Conservation (phyloP, 1,140 invertebrate species). For the Drosophila littoralis region DNA sequence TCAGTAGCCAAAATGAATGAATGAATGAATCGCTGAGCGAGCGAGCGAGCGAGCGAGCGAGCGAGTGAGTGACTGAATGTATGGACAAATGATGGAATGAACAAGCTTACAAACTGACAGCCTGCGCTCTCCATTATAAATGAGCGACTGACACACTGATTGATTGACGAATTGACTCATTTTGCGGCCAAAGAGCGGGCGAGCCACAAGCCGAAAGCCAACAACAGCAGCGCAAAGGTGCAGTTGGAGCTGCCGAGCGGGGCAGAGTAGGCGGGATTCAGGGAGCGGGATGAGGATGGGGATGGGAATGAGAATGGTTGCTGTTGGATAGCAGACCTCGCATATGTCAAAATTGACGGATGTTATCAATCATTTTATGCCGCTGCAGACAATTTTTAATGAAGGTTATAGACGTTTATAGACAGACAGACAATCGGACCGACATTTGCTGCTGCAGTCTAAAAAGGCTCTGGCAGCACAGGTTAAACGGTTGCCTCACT, state of each 20-base stretch:
- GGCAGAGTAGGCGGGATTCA: constrained; percentile 7
- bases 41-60: constrained; percentile 29
- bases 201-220: constrained; percentile 1
- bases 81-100: constrained; percentile 39
- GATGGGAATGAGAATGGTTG: not conserved
- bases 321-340: constrained; percentile 51
- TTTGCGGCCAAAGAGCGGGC: constrained; percentile 44
- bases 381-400: constrained; percentile 82
- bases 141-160: constrained; percentile 79
- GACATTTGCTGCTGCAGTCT: constrained; percentile 6
- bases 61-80: constrained; percentile 24
- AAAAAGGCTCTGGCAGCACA: constrained; percentile 19
- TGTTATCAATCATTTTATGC: constrained; percentile 83
- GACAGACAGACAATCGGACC: constrained; percentile 41
- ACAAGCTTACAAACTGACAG: constrained; percentile 38
- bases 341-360: constrained; percentile 83
- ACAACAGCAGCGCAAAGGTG: not conserved
- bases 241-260: constrained; percentile 7
- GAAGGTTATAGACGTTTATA: constrained; percentile 81
- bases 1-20: constrained; percentile 58
- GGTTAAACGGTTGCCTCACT: constrained; percentile 39
- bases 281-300: constrained; percentile 15
- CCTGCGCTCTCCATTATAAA: constrained; percentile 60
- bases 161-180: constrained; percentile 81
- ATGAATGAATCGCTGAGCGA: constrained; percentile 18